A percentile compares a stretch with the other conserved stretches of the same genome.
phyloP scores from a whole-genome alignment of 2,888 invertebrate genomes.

The Caenorhabditis doughertyi region DNA sequence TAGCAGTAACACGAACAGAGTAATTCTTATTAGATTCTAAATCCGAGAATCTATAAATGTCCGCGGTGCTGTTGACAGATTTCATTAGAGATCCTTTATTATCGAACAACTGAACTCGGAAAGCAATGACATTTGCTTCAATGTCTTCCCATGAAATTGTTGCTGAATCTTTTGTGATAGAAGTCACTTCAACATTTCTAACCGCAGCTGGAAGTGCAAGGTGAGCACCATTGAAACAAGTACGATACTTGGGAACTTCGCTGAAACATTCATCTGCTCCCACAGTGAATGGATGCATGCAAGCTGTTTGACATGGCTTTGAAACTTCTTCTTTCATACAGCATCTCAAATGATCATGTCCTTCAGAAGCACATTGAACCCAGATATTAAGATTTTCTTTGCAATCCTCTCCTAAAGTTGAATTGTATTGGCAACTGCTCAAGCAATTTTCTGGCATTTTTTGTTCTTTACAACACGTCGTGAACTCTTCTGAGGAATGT shows the following conservation, averaged over 20 bases:
- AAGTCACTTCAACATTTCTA: conserved; percentile 64
- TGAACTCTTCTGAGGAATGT: conserved; percentile 64
- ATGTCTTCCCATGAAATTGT: conserved; percentile 69
- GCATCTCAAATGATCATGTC: conserved; percentile 74
- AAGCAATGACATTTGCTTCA: conserved; percentile 60
- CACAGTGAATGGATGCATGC: conserved; percentile 73
- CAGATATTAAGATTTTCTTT: conserved; percentile 67
- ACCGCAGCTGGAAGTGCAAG: conserved; percentile 60
- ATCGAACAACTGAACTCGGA: conserved; percentile 62
- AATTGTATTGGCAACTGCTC: conserved; percentile 66
- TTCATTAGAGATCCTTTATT: conserved; percentile 40
- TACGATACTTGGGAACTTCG: conserved; percentile 53
- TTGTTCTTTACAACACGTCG: conserved; percentile 68
- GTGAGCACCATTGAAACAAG: conserved; percentile 65
- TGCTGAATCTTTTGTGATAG: conserved; percentile 61
- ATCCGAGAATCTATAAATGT: conserved; percentile 61
- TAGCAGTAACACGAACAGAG: conserved; percentile 65
- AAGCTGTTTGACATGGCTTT: conserved; percentile 69
- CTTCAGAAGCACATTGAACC: conserved; percentile 74
- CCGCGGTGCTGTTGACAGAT: conserved; percentile 64
- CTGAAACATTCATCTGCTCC: conserved; percentile 45
- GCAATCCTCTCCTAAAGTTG: conserved; percentile 59
- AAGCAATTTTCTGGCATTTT: conserved; percentile 66
- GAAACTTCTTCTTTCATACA: conserved; percentile 68
- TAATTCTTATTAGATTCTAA: conserved; percentile 56